Conservation (phyloP, 2,113 vertebrate species). For the Channa maculata region DNA sequence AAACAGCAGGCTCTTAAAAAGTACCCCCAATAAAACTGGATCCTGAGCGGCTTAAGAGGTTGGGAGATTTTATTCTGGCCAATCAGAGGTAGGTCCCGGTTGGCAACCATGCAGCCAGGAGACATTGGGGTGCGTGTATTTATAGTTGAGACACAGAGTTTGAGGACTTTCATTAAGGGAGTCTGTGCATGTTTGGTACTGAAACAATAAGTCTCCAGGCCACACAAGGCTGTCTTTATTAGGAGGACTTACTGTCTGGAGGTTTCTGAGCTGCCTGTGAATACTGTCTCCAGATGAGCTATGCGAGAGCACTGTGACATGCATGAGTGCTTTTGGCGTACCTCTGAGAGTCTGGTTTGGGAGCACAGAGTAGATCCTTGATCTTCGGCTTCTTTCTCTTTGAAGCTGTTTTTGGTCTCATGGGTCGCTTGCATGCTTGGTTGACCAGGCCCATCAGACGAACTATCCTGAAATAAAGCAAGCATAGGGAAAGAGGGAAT, state of each 20-base stretch:
- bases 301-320: conserved; percentile 55
- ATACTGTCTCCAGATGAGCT: conserved; percentile 41
- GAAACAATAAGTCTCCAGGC: conserved; percentile 36
- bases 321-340: conserved; percentile 72
- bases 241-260: conserved; percentile 48
- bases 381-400: conserved; percentile 93
- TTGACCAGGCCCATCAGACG: conserved; percentile 94
- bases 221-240: conserved; percentile 50
- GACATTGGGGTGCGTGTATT: conserved; percentile 41
- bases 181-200: conserved; percentile 15
- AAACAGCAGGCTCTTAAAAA: conserved; percentile 34
- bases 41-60: conserved; percentile 20
- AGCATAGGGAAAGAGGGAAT: conserved; percentile 24
- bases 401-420: conserved; percentile 85
- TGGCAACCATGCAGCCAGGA: conserved; percentile 25
- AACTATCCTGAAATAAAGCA: conserved; percentile 85
- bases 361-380: conserved; percentile 90
- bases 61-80: conserved; percentile 37
- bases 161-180: conserved; percentile 55
- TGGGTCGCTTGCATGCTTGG: conserved; percentile 91
- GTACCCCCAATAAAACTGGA: conserved; percentile 43
- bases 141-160: conserved; percentile 56
- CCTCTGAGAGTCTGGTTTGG: conserved; percentile 87
- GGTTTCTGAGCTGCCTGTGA: conserved; percentile 49
- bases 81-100: conserved; percentile 56